Evolutionary conservation across 2,113 vertebrate species (phyloP).

Genomic region (Nanger granti): DNA sequence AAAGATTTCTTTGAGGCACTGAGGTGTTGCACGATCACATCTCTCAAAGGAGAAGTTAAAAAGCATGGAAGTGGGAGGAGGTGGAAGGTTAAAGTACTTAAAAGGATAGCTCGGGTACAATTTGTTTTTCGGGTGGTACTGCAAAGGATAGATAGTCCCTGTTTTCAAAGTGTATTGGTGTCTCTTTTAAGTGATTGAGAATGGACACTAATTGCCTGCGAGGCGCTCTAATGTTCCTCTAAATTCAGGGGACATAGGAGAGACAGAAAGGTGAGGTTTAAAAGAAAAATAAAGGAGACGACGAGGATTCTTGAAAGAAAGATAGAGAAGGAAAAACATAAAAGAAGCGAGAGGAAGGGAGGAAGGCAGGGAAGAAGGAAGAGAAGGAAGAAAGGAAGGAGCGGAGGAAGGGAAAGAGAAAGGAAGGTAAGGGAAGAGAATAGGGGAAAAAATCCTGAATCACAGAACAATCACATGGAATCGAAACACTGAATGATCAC

Average conservation of each 20-base stretch:
- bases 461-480: not conserved
- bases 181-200: slow-evolving; percentile 20
- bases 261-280: not conserved
- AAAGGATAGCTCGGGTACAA: not conserved
- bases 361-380: rapidly evolving
- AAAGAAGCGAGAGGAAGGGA: too few relatives aligned
- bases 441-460: not conserved
- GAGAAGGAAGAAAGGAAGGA: not conserved
- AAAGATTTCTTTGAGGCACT: not conserved
- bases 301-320: not conserved
- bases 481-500: not conserved
- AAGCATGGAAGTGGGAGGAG: slow-evolving; percentile 31
- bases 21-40: slow-evolving; percentile 17
- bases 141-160: not conserved
- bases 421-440: rapidly evolving
- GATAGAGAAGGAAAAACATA: not conserved
- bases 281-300: not conserved
- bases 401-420: rapidly evolving
- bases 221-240: not conserved
- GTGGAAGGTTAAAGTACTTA: slow-evolving; percentile 42
- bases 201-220: not conserved
- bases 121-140: slow-evolving; percentile 11
- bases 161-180: not conserved
- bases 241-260: not conserved
- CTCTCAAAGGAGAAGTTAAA: slow-evolving; percentile 58